A percentile compares a stretch with the other conserved stretches of the same genome.
Evolutionary conservation across 92 coral and sea anemone species (phyloP).

Genomic region (Epizoanthus scotinus): DNA sequence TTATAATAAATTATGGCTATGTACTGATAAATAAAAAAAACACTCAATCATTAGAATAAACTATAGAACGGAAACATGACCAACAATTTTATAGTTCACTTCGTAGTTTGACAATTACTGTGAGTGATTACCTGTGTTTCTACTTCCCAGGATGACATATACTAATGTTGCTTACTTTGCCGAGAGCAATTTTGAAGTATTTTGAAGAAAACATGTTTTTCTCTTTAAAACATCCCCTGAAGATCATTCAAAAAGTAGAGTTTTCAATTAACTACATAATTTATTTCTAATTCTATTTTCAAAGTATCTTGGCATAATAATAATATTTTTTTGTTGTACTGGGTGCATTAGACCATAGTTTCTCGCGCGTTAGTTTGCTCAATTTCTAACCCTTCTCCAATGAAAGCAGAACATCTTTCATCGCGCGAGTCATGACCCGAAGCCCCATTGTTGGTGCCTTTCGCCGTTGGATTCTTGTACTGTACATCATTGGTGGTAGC

Average conservation of each 20-base stretch:
- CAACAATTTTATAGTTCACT: background rate
- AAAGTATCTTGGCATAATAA: background rate
- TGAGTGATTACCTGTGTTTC: too few relatives aligned
- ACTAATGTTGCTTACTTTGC: too few relatives aligned
- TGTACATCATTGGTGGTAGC: background rate
- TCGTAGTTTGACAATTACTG: background rate
- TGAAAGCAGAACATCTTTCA: background rate
- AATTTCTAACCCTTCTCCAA: background rate
- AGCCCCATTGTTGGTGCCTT: background rate
- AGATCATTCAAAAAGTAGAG: too few relatives aligned
- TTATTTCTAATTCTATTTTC: too few relatives aligned
- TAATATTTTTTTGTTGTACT: background rate
- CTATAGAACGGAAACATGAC: background rate
- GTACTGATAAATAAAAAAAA: background rate
- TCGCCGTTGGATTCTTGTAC: background rate
- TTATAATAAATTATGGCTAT: background rate
- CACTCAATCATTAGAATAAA: background rate
- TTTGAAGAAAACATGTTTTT: too few relatives aligned
- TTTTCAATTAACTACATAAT: too few relatives aligned
- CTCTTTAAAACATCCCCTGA: too few relatives aligned
- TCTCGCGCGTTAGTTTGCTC: background rate
- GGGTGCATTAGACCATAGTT: background rate
- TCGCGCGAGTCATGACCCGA: background rate
- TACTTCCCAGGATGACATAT: too few relatives aligned
- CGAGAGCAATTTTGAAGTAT: too few relatives aligned